Conservation (phyloP, 2,888 invertebrate species). For the Hyalella azteca region DNA sequence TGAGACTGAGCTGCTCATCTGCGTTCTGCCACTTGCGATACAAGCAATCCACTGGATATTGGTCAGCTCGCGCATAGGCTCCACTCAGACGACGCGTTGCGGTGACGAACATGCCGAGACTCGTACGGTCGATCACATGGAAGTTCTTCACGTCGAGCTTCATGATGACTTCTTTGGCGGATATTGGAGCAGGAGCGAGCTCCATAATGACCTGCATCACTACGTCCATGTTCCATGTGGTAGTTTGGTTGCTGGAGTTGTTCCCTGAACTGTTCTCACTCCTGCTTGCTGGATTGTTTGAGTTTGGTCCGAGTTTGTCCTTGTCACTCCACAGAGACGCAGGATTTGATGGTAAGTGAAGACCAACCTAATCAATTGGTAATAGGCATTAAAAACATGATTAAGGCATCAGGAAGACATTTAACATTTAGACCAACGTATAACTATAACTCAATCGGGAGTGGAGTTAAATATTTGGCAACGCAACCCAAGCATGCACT, state of each 20-base stretch:
- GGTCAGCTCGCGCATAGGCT: conserved; percentile 68
- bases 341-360: conserved; percentile 49
- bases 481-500: too few relatives aligned
- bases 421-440: too few relatives aligned
- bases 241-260: conserved; percentile 41
- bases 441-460: too few relatives aligned
- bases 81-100: conserved; percentile 64
- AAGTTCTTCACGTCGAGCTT: conserved; percentile 93
- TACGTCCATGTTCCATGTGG: conserved; percentile 58
- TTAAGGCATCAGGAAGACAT: too few relatives aligned
- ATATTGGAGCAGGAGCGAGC: conserved; percentile 76
- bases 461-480: too few relatives aligned
- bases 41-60: conserved; percentile 86
- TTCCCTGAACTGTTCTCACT: conserved; percentile 14
- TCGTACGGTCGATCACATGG: conserved; percentile 82
- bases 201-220: conserved; percentile 71
- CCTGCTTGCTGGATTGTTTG: not conserved
- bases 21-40: conserved; percentile 92
- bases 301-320: conserved; percentile 25
- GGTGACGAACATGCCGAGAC: conserved; percentile 80
- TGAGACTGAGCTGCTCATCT: conserved; percentile 78
- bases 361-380: conserved; percentile 56
- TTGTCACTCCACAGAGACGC: conserved; percentile 61
- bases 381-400: too few relatives aligned
- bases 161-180: conserved; percentile 90